Evolutionary conservation across 2,888 invertebrate genomes (phyloP), one percentile per base, ranked within the genome.

Genomic region (Carterocephalus palaemon): DNA sequence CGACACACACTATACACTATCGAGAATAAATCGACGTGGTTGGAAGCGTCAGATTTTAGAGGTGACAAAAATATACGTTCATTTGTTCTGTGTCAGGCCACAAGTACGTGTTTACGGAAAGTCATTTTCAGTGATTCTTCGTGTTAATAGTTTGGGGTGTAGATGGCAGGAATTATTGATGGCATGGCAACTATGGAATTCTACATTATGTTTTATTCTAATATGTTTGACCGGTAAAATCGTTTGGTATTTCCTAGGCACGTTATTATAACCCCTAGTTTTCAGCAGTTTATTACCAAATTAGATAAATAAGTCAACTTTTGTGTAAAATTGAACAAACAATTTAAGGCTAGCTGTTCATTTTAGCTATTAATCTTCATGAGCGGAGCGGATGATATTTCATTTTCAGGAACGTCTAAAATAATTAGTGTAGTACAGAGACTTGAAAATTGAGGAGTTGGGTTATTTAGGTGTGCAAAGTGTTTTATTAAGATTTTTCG

Each of bases 1-100:
- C 72, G 69, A 67, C 65, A 65, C 9, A 43, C 17, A 28, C n/a
- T 56, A 64, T 56, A 57, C 57, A 58, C 51, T 66, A 64, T 60
- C 62, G 54, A 48, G 54, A 52, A 57, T 56, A 54, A 52, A 59
- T 52, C 46, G 50, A 40, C 52, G 53, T 37, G 51, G 38, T 51
- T 55, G 42, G 47, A 52, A 49, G 54, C 42, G 52, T 51, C 51
- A 56, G 23, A 48, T 63, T 37, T 61, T 59, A 57, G 61, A 65
- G 53, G 62, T 59, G 61, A 57, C 63, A 55, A 56, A 59, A 56
- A 62, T 62, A 57, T 57, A 49, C 51, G 45, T 38, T 51, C 59
- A 60, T 66, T 63, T 62, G 58, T 62, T 52, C 57, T 49, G 53
- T 59, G 57, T 56, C 63, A 57, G 49, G 54, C 49, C 49, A 51